phyloP scores from a whole-genome alignment of 2,888 invertebrate species.

The Helobdella robusta region DNA sequence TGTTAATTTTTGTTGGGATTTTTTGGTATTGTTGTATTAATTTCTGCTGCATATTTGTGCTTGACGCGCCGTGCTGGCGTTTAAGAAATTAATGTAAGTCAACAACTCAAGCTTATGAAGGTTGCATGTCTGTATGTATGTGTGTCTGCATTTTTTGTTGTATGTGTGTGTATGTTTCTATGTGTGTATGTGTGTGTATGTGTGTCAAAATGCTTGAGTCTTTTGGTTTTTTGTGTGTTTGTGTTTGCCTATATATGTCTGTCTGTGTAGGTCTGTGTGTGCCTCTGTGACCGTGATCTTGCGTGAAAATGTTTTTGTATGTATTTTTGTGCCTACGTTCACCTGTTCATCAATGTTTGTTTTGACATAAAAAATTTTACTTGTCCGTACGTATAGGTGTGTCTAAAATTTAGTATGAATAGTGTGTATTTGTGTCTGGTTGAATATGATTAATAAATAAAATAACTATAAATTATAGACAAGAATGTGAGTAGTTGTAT shows the following conservation, averaged over 20 bases:
- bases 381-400: background rate
- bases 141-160: background rate
- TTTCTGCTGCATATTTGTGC: no score
- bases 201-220: no score
- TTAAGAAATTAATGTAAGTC: no score
- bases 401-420: no score
- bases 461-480: no score
- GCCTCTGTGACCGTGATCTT: background rate
- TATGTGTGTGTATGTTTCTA: background rate
- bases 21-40: no score
- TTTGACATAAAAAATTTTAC: background rate
- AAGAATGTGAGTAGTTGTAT: no score
- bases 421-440: no score
- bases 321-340: background rate
- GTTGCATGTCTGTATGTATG: background rate
- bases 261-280: background rate
- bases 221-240: background rate
- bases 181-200: conserved; percentile 2
- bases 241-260: background rate
- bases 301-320: background rate
- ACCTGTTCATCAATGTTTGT: background rate
- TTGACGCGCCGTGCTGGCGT: no score
- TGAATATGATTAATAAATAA: background rate
- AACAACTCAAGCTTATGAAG: no score
- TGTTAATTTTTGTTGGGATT: no score